A percentile compares a stretch with the other conserved stretches of the same genome.
These are phyloP conservation scores for Julus scanicus DNA, from an alignment of 2,888 invertebrate species.

Conservation along the genomic window DNA sequence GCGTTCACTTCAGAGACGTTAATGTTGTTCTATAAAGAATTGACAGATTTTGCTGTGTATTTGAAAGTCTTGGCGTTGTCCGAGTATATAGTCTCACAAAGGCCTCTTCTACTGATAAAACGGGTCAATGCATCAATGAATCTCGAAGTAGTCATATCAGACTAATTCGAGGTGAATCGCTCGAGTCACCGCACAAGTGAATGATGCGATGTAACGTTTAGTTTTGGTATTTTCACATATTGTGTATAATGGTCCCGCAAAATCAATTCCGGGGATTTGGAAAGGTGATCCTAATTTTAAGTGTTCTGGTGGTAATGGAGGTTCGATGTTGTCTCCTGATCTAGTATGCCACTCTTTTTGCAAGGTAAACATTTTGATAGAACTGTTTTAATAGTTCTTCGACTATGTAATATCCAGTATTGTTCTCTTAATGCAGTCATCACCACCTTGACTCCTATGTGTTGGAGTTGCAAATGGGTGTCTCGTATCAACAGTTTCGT, in stretches of 20 bases:
- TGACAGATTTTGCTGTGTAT: background rate
- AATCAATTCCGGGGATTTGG: constrained; percentile 56
- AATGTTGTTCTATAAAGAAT: background rate
- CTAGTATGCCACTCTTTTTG: background rate
- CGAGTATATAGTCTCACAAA: constrained; percentile 18
- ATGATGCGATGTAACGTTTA: constrained; percentile 56
- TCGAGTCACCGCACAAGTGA: constrained; percentile 57
- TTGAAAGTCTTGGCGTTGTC: constrained; percentile 10
- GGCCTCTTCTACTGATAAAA: constrained; percentile 54
- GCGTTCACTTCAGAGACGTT: background rate
- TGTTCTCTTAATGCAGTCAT: background rate
- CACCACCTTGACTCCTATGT: background rate
- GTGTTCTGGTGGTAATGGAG: background rate
- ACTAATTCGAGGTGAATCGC: constrained; percentile 58
- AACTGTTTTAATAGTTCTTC: background rate
- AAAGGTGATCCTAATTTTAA: constrained; percentile 54
- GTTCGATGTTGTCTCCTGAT: background rate
- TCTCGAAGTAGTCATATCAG: constrained; percentile 24
- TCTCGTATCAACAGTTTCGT: background rate
- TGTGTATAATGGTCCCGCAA: constrained; percentile 55
- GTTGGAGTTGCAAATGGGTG: background rate
- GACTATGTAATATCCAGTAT: background rate
- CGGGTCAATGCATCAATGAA: constrained; percentile 56
- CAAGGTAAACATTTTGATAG: background rate
- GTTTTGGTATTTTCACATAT: background rate